Base-by-base conservation (phyloP, 2,888 invertebrate genomes). In the Andrena hattorfiana region DNA sequence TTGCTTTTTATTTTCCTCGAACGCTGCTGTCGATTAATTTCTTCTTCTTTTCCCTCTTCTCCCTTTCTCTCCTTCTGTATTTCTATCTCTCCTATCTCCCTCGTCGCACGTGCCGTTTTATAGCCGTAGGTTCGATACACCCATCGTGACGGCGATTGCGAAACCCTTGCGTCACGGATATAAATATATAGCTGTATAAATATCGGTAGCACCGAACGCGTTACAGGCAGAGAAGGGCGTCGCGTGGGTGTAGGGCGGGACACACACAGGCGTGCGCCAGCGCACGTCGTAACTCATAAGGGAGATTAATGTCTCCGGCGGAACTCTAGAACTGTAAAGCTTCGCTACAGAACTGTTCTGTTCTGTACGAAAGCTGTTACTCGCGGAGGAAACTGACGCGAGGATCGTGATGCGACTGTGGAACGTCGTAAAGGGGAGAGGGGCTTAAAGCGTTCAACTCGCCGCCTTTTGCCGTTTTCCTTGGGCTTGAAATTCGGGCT, bases 281-380 rank as follows among this genome's bases (percentile, higher is more conserved):
- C 66, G 23, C 68, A 71, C 59, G 74, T 88, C 91, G 87, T 91
- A 91, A 92, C 89, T 92, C 91, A 91, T 91, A 91, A 89, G 85
- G 84, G 87, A 89, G 91, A 91, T 92, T 91, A 91, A 91, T 90
- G 91, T 91, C 91, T 85, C 85, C 85, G 83, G 84, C 83, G 83
- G 84, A 87, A 87, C 89, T 85, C 81, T 87, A 87, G 87, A 89
- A 89, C 85, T 89, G 87, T 83, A 89, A 87, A 89, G 89, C 89
- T 87, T 81, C 83, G 87, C 84, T 84, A 80, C 76, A 84, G 84
- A 88, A 84, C 86, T 87, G 78, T 80, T 86, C 86, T 80, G 86
- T 88, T 85, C 89, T 85, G 84, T 89, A 79, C 84, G 89, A 88
- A 89, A 89, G 89, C 89, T 89, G 89, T 88, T 89, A 89, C 83